Percentiles rank a stretch among this genome's conserved stretches.
Evolutionary conservation across 1,140 invertebrate species (phyloP).

Genomic region (Monomorium pharaonis): DNA sequence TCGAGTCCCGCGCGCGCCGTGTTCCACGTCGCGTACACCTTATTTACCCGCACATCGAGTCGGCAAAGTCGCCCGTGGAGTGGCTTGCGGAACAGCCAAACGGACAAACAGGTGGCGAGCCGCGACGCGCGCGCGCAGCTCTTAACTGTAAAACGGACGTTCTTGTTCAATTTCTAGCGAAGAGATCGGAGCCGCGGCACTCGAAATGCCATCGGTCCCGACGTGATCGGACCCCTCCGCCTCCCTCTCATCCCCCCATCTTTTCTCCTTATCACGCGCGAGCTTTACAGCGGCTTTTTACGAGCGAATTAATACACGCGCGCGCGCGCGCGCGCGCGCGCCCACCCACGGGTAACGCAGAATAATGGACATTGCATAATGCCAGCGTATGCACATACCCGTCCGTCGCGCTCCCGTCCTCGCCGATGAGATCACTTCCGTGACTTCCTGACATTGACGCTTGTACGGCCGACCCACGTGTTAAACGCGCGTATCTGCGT

Average conservation of each 20-base stretch:
- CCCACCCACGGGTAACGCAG: too few species aligned
- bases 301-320: constrained; percentile 4
- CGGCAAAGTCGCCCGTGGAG: constrained; percentile 52
- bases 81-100: constrained; percentile 65
- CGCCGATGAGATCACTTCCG: constrained; percentile 10
- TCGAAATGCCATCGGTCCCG: constrained; percentile 29
- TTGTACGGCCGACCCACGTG: constrained; percentile 19
- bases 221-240: background rate
- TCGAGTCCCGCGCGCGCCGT: constrained; percentile 47
- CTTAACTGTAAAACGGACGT: constrained; percentile 62
- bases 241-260: too few species aligned
- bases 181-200: constrained; percentile 20
- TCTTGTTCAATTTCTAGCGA: constrained; percentile 53
- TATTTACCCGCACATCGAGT: constrained; percentile 65
- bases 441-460: constrained; percentile 49
- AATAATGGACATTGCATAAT: constrained; percentile 45
- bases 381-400: constrained; percentile 10
- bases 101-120: constrained; percentile 63
- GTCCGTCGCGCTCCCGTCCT: background rate
- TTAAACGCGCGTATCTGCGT: constrained; percentile 6
- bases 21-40: constrained; percentile 48
- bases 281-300: constrained; percentile 11
- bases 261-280: too few species aligned
- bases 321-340: background rate
- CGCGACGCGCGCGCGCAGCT: background rate